Base-by-base conservation (phyloP, 2,888 invertebrate genomes). In the Diarsia dahlii region DNA sequence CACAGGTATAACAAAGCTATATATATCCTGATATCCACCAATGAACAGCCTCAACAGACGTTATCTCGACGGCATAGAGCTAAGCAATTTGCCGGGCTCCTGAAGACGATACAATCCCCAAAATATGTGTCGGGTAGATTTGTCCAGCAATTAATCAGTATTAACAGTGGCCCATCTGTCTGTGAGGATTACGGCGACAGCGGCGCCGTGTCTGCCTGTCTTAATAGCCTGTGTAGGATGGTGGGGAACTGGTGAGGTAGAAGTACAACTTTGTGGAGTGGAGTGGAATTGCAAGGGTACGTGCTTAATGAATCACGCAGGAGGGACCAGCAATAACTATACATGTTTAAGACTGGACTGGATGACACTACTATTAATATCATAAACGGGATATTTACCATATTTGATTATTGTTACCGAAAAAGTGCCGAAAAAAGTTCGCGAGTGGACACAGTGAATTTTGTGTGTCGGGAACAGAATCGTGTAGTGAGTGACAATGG, bases 121-220 rank as follows among this genome's bases (percentile, higher is more conserved):
- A 84, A 89, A 88, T 89, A 89, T 88, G 87, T 89, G 89, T 84
- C 88, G 85, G 82, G 78, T 78, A 81, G 83, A 86, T 87, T 84
- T 88, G 88, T 82, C 76, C 74, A 54, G 80, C 90, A 85, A 89
- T 89, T 89, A 89, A 89, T 89, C 90, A 89, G 90, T 81, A 89
- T 89, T 89, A 89, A 85, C 84, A 80, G 78, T 66, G 64, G 76
- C 80, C 89, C 84, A 89, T 89, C 89, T 87, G 86, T 88, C 88
- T 87, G 88, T 69, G 68, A 52, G 89, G 89, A 88, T 89, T 89
- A 88, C 67, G 48, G 76, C 72, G 81, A 87, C 85, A 84, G 78
- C 78, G 84, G 81, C 89, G 82, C 82, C 86, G 77, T 76, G 81
- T 77, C 79, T 80, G 83, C 71, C 78, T 60, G 78, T 81, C 81